phyloP scores from a whole-genome alignment of 2,113 vertebrate species.

The Amazona vittata region DNA sequence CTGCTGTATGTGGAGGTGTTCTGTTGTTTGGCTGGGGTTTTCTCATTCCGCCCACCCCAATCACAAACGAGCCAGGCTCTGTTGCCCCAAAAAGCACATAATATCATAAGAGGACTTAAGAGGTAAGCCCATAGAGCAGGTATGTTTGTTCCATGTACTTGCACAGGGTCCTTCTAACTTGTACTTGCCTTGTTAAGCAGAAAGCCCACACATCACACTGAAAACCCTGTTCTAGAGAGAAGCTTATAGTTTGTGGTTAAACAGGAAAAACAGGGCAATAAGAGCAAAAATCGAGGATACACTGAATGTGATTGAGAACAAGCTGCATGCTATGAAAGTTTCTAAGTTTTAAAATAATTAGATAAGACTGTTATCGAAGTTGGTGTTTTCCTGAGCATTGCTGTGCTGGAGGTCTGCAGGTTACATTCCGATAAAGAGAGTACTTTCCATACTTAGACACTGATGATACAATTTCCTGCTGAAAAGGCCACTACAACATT shows the following conservation, averaged over 20 bases:
- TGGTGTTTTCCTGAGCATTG: neutral
- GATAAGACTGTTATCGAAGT: neutral
- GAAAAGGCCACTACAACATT: neutral
- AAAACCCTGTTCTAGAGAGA: neutral
- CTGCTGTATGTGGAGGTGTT: neutral
- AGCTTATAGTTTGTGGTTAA: neutral
- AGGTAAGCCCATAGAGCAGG: neutral
- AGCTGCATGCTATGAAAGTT: neutral
- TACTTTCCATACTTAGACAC: neutral
- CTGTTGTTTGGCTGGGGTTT: neutral
- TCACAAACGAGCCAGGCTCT: neutral
- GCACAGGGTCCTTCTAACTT: neutral
- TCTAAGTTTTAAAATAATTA: neutral
- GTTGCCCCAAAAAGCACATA: neutral
- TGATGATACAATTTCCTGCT: neutral
- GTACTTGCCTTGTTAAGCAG: neutral
- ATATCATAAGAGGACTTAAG: too few relatives aligned
- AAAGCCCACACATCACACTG: neutral
- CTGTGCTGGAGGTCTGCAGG: neutral
- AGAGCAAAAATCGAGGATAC: neutral
- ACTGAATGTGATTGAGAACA: neutral
- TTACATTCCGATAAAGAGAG: neutral
- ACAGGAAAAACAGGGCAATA: neutral
- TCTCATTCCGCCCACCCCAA: rapidly evolving
- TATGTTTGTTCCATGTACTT: neutral